phyloP scores from a whole-genome alignment of 2,888 invertebrate species.

The Amphipoea oculea region DNA sequence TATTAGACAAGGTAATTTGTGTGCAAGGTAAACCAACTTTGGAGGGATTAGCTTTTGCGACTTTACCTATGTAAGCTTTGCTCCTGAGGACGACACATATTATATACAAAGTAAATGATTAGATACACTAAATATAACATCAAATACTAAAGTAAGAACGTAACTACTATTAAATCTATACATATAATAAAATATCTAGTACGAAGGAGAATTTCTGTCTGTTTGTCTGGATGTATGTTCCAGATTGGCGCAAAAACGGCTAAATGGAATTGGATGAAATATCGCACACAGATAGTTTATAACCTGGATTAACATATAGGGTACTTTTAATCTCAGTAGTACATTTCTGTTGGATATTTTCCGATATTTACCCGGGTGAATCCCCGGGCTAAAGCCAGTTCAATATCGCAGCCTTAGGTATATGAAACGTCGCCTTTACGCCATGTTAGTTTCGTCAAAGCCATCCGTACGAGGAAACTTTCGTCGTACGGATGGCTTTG shows the following conservation, averaged over 20 bases:
- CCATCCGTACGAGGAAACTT: neutral
- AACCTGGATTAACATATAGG: neutral
- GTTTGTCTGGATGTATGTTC: neutral
- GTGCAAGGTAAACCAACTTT: conserved; percentile 35
- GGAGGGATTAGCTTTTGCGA: conserved; percentile 21
- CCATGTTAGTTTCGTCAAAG: conserved; percentile 4
- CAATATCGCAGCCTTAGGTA: neutral
- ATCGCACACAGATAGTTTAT: neutral
- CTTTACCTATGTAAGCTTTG: conserved; percentile 7
- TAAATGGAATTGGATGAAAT: neutral
- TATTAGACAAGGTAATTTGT: conserved; percentile 30
- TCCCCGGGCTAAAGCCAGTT: neutral
- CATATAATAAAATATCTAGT: neutral
- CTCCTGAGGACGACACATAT: neutral
- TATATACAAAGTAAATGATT: neutral
- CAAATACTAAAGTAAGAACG: neutral
- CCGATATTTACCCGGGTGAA: neutral
- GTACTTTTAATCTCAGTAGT: neutral
- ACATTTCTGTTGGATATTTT: neutral
- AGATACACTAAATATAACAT: neutral
- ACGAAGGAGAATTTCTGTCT: neutral
- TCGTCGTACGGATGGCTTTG: conserved; percentile 4
- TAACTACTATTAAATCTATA: neutral
- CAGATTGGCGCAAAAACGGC: neutral
- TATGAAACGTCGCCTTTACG: neutral